These are phyloP conservation scores for Acrocephalus arundinaceus DNA, from an alignment of 2,113 vertebrate species.

Conservation along the genomic window DNA sequence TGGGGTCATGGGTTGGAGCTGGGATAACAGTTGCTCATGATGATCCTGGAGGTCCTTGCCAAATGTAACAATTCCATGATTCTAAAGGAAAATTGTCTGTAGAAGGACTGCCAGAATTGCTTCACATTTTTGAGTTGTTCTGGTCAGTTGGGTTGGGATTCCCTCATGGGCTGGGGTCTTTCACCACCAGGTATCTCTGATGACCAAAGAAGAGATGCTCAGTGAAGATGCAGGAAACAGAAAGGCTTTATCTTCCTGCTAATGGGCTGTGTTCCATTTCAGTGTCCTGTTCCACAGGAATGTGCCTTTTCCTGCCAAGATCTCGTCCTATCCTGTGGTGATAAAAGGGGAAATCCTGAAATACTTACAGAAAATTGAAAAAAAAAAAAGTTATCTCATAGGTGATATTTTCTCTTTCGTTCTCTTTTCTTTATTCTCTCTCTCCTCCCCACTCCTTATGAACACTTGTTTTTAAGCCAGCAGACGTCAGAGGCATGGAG, in stretches of 20 bases:
- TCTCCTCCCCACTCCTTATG: neutral
- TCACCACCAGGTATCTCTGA: neutral
- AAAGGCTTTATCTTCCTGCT: neutral
- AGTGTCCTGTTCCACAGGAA: neutral
- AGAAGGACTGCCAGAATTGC: neutral
- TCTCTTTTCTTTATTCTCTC: neutral
- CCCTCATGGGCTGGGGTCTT: rapidly evolving
- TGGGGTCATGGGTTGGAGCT: neutral
- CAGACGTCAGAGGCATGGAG: neutral
- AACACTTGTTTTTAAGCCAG: neutral
- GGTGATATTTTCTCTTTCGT: neutral
- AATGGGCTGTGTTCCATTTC: neutral
- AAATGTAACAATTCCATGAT: rapidly evolving
- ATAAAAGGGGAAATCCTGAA: neutral
- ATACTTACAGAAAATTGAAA: neutral
- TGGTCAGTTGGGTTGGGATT: neutral
- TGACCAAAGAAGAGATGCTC: neutral
- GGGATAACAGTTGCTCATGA: rapidly evolving
- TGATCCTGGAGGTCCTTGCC: neutral
- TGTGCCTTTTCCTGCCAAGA: neutral
- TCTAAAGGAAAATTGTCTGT: neutral
- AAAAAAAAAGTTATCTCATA: neutral
- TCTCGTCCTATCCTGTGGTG: neutral
- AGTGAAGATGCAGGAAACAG: neutral
- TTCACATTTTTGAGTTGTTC: neutral